Evolutionary conservation across 2,113 vertebrate species (phyloP).

Genomic region (Nasalis larvatus): DNA sequence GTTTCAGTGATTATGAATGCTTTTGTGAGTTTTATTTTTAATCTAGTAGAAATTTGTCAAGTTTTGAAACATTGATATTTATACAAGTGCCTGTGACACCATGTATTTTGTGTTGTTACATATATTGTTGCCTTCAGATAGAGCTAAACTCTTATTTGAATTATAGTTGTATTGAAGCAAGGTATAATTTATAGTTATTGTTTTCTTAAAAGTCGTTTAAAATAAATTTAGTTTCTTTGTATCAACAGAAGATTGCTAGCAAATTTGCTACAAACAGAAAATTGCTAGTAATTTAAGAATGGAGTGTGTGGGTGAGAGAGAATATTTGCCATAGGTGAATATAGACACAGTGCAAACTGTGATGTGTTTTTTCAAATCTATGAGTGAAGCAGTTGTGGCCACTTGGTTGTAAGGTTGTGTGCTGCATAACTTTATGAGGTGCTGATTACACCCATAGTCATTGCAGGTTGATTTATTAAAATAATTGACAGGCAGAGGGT

Average conservation of each 20-base stretch:
- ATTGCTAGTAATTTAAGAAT: not conserved
- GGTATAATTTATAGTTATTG: not conserved
- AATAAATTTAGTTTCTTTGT: not conserved
- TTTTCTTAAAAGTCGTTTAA: slow-evolving; percentile 38
- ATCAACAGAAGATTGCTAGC: not conserved
- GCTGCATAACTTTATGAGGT: rapidly evolving
- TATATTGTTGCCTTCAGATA: not conserved
- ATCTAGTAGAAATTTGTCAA: not conserved
- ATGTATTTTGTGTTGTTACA: not conserved
- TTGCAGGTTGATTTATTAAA: not conserved
- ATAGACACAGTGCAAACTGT: not conserved
- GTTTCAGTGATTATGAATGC: not conserved
- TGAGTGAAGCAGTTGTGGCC: not conserved
- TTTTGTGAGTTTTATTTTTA: slow-evolving; percentile 17
- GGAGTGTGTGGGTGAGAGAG: not conserved
- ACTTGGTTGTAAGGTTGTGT: not conserved
- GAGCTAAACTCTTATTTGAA: not conserved
- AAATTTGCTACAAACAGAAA: no score
- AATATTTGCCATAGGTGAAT: not conserved
- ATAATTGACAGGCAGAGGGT: not conserved
- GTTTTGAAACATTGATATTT: not conserved
- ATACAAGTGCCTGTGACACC: not conserved
- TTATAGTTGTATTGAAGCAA: not conserved
- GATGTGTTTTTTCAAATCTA: not conserved
- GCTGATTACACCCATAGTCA: rapidly evolving